phyloP scores from a whole-genome alignment of 2,797 vertebrate species.

The Geotrypetes seraphini region DNA sequence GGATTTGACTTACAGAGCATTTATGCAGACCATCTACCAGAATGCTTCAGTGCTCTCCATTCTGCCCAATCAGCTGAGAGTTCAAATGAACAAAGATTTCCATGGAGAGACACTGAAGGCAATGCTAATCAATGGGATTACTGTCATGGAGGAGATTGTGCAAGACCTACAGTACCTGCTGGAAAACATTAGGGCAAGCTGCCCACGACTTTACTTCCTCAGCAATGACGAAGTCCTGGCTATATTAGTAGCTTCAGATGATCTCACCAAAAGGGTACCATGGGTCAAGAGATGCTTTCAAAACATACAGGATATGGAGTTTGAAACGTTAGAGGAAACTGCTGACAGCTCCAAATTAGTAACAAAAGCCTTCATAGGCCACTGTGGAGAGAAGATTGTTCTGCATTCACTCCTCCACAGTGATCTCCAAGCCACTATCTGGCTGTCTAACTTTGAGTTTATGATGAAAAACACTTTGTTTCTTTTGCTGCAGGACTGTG shows the following conservation, averaged over 20 bases:
- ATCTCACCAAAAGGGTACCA: slow-evolving; percentile 34
- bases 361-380: slow-evolving; percentile 47
- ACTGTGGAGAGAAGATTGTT: slow-evolving; percentile 47
- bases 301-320: slow-evolving; percentile 46
- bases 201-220: slow-evolving; percentile 72
- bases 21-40: slow-evolving; percentile 43
- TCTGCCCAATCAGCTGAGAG: slow-evolving; percentile 15
- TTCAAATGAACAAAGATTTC: slow-evolving; percentile 19
- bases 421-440: slow-evolving; percentile 38
- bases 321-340: slow-evolving; percentile 5
- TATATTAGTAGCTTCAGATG: slow-evolving; percentile 45
- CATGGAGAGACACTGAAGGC: slow-evolving; percentile 36
- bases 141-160: slow-evolving; percentile 59
- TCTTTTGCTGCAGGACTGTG: slow-evolving; percentile 43
- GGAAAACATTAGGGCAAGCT: slow-evolving; percentile 40
- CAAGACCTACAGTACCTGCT: slow-evolving; percentile 42
- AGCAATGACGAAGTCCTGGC: slow-evolving; percentile 60
- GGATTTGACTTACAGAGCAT: slow-evolving; percentile 54
- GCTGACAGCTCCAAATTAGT: background rate
- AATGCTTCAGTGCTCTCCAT: slow-evolving; percentile 57
- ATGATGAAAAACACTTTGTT: slow-evolving; percentile 44
- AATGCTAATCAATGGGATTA: slow-evolving; percentile 44
- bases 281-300: slow-evolving; percentile 63
- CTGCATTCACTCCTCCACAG: slow-evolving; percentile 46
- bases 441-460: slow-evolving; percentile 62